Conservation (phyloP, 2,797 vertebrate species). For the Moxostoma hubbsi region DNA sequence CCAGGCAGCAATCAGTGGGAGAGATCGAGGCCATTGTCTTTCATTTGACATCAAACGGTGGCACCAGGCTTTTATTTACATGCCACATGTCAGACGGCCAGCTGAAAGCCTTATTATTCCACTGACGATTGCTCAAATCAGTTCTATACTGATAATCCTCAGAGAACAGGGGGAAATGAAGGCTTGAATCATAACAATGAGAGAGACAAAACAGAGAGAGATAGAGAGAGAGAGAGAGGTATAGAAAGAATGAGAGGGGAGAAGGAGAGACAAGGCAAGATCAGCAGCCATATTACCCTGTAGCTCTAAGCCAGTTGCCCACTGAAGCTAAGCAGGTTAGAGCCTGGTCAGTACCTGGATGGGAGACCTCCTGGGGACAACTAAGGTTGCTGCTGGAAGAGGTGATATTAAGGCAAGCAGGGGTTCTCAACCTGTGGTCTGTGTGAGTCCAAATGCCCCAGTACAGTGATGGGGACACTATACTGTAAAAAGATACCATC, state of each 20-base stretch:
- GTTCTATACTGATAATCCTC: slow-evolving; percentile 81
- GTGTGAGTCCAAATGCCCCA: too few relatives aligned
- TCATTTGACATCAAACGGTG: slow-evolving; percentile 92
- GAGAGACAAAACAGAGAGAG: slow-evolving; percentile 58
- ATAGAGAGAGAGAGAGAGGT: slow-evolving; percentile 57
- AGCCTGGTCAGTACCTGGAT: too few relatives aligned
- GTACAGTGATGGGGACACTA: too few relatives aligned
- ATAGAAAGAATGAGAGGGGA: slow-evolving; percentile 1
- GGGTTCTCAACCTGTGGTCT: too few relatives aligned
- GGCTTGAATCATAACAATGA: slow-evolving; percentile 60
- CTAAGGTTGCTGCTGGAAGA: too few relatives aligned
- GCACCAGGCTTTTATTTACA: slow-evolving; percentile 96
- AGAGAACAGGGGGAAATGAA: slow-evolving; percentile 70
- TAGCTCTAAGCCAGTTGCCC: too few relatives aligned
- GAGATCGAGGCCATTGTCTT: slow-evolving; percentile 89
- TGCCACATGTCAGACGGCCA: slow-evolving; percentile 85
- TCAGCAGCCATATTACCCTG: too few relatives aligned
- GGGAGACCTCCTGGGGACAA: too few relatives aligned
- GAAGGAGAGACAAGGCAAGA: slow-evolving; percentile 26
- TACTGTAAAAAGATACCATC: too few relatives aligned
- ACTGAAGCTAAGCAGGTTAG: too few relatives aligned
- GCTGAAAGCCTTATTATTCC: slow-evolving; percentile 88
- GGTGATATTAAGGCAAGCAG: too few relatives aligned
- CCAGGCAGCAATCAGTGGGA: slow-evolving; percentile 93
- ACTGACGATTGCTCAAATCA: slow-evolving; percentile 86